These are phyloP conservation scores for Etia nguti DNA, from an alignment of 2,113 vertebrate genomes.

Conservation along the genomic window DNA sequence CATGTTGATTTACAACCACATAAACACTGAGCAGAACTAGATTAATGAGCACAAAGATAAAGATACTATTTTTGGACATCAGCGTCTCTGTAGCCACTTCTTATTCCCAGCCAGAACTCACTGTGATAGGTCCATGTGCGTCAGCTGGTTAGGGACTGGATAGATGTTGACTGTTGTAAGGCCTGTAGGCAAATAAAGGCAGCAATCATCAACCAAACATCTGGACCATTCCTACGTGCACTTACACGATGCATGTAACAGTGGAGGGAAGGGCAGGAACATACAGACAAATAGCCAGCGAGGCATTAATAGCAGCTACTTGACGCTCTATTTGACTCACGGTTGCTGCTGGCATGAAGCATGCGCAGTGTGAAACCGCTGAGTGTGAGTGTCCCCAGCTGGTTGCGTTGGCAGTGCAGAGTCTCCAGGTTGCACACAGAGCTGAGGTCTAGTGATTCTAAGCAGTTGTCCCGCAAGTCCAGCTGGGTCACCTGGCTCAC, in stretches of 20 bases:
- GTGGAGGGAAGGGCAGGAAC: not conserved
- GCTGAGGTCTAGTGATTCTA: conserved; percentile 84
- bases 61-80: not conserved
- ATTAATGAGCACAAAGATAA: not conserved
- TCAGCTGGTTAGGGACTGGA: conserved; percentile 84
- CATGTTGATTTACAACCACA: not conserved
- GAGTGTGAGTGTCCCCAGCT: conserved; percentile 81
- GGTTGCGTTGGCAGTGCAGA: conserved; percentile 89
- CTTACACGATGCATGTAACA: not conserved
- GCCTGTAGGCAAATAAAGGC: conserved; percentile 70
- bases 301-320: not conserved
- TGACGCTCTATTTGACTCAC: conserved; percentile 72
- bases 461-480: conserved; percentile 88
- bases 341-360: conserved; percentile 82
- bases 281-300: not conserved
- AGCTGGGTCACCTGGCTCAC: conserved; percentile 83
- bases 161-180: conserved; percentile 85
- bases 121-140: conserved; percentile 87
- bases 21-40: not conserved
- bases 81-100: not conserved
- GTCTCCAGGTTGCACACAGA: conserved; percentile 84
- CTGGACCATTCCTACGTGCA: not conserved
- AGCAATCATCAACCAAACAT: conserved; percentile 14
- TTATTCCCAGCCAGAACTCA: conserved; percentile 69
- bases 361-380: conserved; percentile 85